Evolutionary conservation across 2,797 vertebrate species (phyloP).

Genomic region (Bovichtus diacanthus): DNA sequence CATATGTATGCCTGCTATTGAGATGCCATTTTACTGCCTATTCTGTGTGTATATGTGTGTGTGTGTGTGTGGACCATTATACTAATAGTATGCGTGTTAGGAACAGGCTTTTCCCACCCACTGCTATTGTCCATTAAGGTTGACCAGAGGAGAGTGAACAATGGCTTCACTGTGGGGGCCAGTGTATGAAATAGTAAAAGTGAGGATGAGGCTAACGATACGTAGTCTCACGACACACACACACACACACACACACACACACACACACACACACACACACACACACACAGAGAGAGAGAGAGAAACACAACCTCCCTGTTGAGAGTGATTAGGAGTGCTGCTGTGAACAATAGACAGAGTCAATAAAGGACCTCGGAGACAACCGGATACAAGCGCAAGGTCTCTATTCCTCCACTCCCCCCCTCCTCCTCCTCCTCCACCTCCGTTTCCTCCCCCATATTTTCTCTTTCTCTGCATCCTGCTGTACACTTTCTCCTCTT

Average conservation of each 20-base stretch:
- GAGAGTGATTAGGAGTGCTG: slow-evolving; percentile 82
- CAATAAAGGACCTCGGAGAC: slow-evolving; percentile 82
- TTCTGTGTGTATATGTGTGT: slow-evolving; percentile 34
- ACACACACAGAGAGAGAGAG: slow-evolving; percentile 14
- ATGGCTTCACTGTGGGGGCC: slow-evolving; percentile 73
- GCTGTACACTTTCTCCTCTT: slow-evolving; percentile 32
- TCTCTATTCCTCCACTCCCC: slow-evolving; percentile 53
- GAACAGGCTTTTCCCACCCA: slow-evolving; percentile 76
- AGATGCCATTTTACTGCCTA: slow-evolving; percentile 66
- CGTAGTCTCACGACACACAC: slow-evolving; percentile 55
- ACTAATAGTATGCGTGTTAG: slow-evolving; percentile 74
- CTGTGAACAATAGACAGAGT: slow-evolving; percentile 84
- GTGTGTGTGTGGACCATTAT: slow-evolving; percentile 57
- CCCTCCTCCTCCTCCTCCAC: neutral
- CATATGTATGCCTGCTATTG: slow-evolving; percentile 80
- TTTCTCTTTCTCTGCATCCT: slow-evolving; percentile 33
- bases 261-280: slow-evolving; percentile 30
- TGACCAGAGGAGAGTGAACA: slow-evolving; percentile 77
- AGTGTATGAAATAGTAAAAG: slow-evolving; percentile 68
- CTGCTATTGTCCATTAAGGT: slow-evolving; percentile 79
- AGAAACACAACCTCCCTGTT: slow-evolving; percentile 72
- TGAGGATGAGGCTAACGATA: slow-evolving; percentile 70
- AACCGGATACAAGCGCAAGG: slow-evolving; percentile 77
- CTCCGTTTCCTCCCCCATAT: neutral
- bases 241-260: neutral